A percentile compares a stretch with the other conserved stretches of the same genome.
These are phyloP conservation scores for Elephantulus edwardii DNA, from an alignment of 2,113 vertebrate species.

Conservation along the genomic window DNA sequence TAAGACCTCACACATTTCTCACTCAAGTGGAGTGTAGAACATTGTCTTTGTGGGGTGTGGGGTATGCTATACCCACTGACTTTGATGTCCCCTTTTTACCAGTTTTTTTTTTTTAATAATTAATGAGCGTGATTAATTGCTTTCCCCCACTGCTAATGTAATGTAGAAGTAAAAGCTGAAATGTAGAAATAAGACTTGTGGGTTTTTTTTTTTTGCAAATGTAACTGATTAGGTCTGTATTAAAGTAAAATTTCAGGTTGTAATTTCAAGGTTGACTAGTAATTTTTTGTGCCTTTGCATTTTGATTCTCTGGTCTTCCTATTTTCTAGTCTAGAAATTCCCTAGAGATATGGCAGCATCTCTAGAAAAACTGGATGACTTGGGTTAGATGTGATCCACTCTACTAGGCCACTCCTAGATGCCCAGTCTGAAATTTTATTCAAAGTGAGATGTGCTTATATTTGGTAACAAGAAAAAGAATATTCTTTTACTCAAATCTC, in stretches of 20 bases:
- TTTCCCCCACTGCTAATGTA: not conserved
- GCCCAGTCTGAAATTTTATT: not conserved
- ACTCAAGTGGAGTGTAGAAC: too few relatives aligned
- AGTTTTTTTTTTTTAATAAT: too few relatives aligned
- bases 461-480: not conserved
- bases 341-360: not conserved
- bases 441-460: not conserved
- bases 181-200: constrained; percentile 9
- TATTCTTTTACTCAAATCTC: not conserved
- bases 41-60: too few relatives aligned
- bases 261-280: constrained; percentile 16
- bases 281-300: not conserved
- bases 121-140: constrained; percentile 50
- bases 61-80: too few relatives aligned
- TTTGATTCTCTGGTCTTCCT: not conserved
- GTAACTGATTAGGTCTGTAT: constrained; percentile 5
- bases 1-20: too few relatives aligned
- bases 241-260: constrained; percentile 32
- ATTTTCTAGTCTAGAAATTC: constrained; percentile 24
- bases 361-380: not conserved
- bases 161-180: too few relatives aligned
- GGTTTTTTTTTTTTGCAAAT: constrained; percentile 44
- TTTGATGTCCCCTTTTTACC: too few relatives aligned
- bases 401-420: not conserved
- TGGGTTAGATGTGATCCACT: not conserved